A percentile compares a stretch with the other conserved stretches of the same genome.
These are phyloP conservation scores for Enteromius paludinosus DNA, from an alignment of 2,797 vertebrate genomes.

Conservation along the genomic window DNA sequence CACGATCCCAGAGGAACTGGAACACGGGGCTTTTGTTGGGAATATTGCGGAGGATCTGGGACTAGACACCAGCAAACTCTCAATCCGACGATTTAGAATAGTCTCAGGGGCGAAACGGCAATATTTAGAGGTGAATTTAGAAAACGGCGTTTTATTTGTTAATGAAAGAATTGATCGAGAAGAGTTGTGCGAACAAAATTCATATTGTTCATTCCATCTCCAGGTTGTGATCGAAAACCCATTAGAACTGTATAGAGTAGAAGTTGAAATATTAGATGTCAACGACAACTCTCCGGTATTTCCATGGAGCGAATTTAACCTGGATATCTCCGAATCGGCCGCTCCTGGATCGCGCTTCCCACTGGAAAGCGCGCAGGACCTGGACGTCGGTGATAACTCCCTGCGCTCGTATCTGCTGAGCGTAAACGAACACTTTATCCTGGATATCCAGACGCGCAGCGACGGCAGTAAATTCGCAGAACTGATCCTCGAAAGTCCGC, in stretches of 20 bases:
- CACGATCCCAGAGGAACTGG: conserved; percentile 78
- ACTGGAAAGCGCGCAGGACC: conserved; percentile 89
- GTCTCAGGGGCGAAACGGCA: conserved; percentile 77
- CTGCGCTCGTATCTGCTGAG: conserved; percentile 88
- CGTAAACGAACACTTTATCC: conserved; percentile 85
- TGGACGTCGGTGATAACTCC: conserved; percentile 86
- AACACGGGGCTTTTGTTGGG: conserved; percentile 80
- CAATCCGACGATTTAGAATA: conserved; percentile 76
- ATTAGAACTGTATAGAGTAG: conserved; percentile 78
- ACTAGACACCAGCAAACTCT: conserved; percentile 74
- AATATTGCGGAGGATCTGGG: conserved; percentile 81
- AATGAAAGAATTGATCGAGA: conserved; percentile 80
- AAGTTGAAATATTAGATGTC: conserved; percentile 79
- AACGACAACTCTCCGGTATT: conserved; percentile 80
- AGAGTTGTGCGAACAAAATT: conserved; percentile 79
- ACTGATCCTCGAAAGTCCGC: conserved; percentile 83
- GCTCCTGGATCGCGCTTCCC: conserved; percentile 86
- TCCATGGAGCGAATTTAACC: conserved; percentile 77
- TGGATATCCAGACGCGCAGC: conserved; percentile 87
- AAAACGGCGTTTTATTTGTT: conserved; percentile 79
- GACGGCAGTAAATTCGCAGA: conserved; percentile 90
- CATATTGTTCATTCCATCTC: conserved; percentile 77
- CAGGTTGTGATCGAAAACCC: conserved; percentile 81
- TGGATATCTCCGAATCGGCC: conserved; percentile 87
- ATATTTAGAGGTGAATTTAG: conserved; percentile 79